A percentile compares a stretch with the other conserved stretches of the same genome.
Conservation (phyloP, 2,888 invertebrate species). For the Ophion ventricosus region DNA sequence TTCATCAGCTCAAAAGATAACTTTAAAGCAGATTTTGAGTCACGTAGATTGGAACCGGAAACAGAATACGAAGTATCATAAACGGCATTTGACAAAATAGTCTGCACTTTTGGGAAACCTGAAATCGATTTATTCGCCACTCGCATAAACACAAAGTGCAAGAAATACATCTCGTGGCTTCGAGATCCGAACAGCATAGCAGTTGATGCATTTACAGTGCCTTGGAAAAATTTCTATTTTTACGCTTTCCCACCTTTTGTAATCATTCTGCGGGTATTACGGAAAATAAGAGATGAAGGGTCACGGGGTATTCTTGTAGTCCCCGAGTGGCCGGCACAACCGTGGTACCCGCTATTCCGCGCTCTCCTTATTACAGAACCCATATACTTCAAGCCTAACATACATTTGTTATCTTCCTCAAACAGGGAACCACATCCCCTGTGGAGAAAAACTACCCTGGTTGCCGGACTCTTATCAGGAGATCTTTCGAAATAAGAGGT, state of each 20-base stretch:
- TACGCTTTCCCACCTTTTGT: slow-evolving; percentile 14
- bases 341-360: too few relatives aligned
- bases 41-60: slow-evolving; percentile 22
- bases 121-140: slow-evolving; percentile 22
- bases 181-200: background rate
- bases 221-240: background rate
- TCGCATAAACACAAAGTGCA: background rate
- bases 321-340: too few relatives aligned
- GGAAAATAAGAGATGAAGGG: slow-evolving; percentile 28
- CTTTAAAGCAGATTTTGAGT: slow-evolving; percentile 40
- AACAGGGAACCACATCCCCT: slow-evolving; percentile 49
- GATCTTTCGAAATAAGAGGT: slow-evolving; percentile 23
- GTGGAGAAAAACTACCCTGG: slow-evolving; percentile 62
- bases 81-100: background rate
- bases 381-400: too few relatives aligned
- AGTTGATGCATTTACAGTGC: background rate
- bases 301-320: slow-evolving; percentile 24
- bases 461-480: slow-evolving; percentile 57
- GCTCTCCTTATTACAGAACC: too few relatives aligned
- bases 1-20: slow-evolving; percentile 48
- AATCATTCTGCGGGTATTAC: background rate
- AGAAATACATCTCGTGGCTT: background rate
- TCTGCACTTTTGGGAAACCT: background rate
- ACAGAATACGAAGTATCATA: slow-evolving; percentile 16
- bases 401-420: slow-evolving; percentile 37